Conservation (phyloP, 2,797 vertebrate species). For the Rhinogobio ventralis region DNA sequence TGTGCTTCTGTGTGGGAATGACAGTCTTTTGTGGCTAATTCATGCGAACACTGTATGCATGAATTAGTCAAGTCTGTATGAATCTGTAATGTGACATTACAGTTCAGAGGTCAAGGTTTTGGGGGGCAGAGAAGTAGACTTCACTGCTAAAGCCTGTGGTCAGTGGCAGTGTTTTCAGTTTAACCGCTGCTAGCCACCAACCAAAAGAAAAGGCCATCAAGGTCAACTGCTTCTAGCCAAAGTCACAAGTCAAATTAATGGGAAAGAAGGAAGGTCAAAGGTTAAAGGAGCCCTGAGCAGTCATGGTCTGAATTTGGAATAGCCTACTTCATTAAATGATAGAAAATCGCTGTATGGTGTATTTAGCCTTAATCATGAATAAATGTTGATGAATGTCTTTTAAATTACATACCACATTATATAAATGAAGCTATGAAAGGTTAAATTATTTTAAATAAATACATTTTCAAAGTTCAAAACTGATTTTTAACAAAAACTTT, state of each 20-base stretch:
- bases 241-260: conserved; percentile 4
- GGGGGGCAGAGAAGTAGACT: conserved; percentile 5
- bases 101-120: conserved; percentile 10
- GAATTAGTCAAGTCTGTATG: not conserved
- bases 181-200: not conserved
- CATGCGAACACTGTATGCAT: not conserved
- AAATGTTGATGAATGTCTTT: not conserved
- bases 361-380: not conserved
- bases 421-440: not conserved
- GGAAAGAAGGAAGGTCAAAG: not conserved
- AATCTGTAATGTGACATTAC: conserved; percentile 5
- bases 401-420: not conserved
- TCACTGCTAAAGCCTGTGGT: conserved; percentile 7
- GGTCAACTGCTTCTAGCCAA: conserved; percentile 8
- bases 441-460: too few species aligned
- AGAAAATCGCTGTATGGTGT: not conserved
- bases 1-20: not conserved
- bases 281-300: not conserved
- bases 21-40: conserved; percentile 6
- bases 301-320: not conserved
- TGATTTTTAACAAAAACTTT: too few species aligned
- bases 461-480: too few species aligned
- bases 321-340: not conserved
- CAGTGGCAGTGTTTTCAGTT: not conserved
- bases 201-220: not conserved